Evolutionary conservation across 2,888 invertebrate genomes (phyloP), one percentile per base, ranked within the genome.

Genomic region (Leptodirus hochenwartii): DNA sequence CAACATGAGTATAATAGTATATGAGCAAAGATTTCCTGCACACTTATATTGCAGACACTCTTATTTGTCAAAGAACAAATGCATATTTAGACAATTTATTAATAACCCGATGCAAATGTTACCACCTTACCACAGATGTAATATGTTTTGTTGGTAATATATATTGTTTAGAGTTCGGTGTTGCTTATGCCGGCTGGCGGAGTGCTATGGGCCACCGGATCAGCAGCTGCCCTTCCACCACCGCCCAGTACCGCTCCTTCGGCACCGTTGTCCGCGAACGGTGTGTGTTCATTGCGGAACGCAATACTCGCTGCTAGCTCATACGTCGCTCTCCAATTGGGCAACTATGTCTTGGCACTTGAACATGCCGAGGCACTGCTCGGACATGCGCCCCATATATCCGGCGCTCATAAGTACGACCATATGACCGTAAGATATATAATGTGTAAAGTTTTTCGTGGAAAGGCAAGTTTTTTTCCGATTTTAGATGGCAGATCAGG

Each of bases 321-420:
- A 26, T 93, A 88, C 51, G 79, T 90, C 4, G 65, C 78, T 8
- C 53, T 93, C 4, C 77, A 84, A 43, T 58, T 91, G 15, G 82
- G 85, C 30, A 87, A 93, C 52, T 81, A 79, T 35, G 58, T 79
- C 9, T 58, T 78, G 28, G 79, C 88, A 2, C 56, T 85, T 26
- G 71, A 78, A 47, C 73, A 81, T 59, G 75, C 84, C 1, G 71
- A 74, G 46, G 66, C 69, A 13, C 56, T 91, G 20, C 56, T 91
- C 8, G 61, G 60, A 32, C 74, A 82, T 44, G n/a, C n/a, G n/a
- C 67, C 79, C 14, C 70, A 71, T 38, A 49, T 78, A 20, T 74
- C 78, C 2, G 74, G 71, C 33, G 69, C 70, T 11, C 74, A 80
- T 45, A 71, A 62, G 73, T 74, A n/a, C n/a, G n/a, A n/a, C n/a